Conservation (phyloP, 2,797 vertebrate species). For the Crocodylus rhombifer region DNA sequence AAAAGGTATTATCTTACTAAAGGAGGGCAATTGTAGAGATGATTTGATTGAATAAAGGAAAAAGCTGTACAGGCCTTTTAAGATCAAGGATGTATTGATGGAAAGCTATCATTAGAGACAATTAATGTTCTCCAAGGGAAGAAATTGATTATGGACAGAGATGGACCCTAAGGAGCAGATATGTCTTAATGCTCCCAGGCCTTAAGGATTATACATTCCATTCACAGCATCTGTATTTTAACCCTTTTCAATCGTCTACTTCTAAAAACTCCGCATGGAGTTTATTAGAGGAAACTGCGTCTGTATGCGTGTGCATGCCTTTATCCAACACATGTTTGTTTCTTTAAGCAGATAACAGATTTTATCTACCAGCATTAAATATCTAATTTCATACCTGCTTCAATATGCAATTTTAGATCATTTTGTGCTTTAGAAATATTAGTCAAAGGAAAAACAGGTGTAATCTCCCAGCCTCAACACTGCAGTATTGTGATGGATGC, state of each 20-base stretch:
- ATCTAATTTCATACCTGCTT: not conserved
- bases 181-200: constrained; percentile 85
- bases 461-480: not conserved
- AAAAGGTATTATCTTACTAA: constrained; percentile 93
- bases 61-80: constrained; percentile 88
- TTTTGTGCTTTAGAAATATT: not conserved
- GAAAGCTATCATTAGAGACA: constrained; percentile 97
- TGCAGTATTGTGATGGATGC: not conserved
- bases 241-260: constrained; percentile 75
- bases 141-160: constrained; percentile 94
- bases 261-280: constrained; percentile 16
- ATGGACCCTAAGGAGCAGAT: constrained; percentile 87
- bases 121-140: constrained; percentile 91
- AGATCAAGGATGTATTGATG: constrained; percentile 93
- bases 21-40: constrained; percentile 89
- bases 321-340: not conserved
- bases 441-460: not conserved
- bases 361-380: not conserved
- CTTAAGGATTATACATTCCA: constrained; percentile 84
- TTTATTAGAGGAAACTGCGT: not conserved
- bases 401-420: not conserved
- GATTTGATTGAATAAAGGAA: constrained; percentile 95
- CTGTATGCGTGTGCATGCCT: not conserved
- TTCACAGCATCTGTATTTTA: constrained; percentile 84
- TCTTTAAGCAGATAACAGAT: not conserved